These are phyloP conservation scores for Neoarius graeffei DNA, from an alignment of 2,113 vertebrate genomes.

Conservation along the genomic window DNA sequence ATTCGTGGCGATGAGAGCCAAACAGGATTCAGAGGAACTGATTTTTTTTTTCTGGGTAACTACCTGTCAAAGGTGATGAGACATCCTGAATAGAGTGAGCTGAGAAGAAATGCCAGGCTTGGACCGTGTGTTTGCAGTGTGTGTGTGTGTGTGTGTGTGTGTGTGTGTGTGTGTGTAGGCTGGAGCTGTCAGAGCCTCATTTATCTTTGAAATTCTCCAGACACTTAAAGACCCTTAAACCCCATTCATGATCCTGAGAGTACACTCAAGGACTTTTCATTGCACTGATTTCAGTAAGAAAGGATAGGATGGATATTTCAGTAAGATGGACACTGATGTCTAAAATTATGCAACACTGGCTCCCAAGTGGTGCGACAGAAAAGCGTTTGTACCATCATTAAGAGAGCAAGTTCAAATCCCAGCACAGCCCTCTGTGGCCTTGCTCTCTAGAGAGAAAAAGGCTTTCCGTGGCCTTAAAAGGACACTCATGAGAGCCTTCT, in stretches of 20 bases:
- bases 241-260: not conserved
- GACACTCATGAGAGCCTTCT: not conserved
- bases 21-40: not conserved
- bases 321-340: not conserved
- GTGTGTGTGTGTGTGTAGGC: not conserved
- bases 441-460: not conserved
- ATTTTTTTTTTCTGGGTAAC: constrained; percentile 7
- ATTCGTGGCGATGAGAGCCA: constrained; percentile 23
- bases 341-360: not conserved
- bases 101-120: not conserved
- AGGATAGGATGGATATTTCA: not conserved
- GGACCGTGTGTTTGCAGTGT: not conserved
- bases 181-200: constrained; percentile 15
- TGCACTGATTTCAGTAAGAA: not conserved
- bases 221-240: not conserved
- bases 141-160: not conserved
- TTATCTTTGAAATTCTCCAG: not conserved
- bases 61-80: constrained; percentile 33
- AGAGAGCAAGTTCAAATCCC: not conserved
- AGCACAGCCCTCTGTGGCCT: not conserved
- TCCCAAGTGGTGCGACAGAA: not conserved
- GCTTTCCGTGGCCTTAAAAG: not conserved
- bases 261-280: constrained; percentile 3
- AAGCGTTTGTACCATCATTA: not conserved
- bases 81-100: not conserved